A percentile compares a stretch with the other conserved stretches of the same genome.
Evolutionary conservation across 2,888 invertebrate species (phyloP).

Genomic region (Diogma glabrata): DNA sequence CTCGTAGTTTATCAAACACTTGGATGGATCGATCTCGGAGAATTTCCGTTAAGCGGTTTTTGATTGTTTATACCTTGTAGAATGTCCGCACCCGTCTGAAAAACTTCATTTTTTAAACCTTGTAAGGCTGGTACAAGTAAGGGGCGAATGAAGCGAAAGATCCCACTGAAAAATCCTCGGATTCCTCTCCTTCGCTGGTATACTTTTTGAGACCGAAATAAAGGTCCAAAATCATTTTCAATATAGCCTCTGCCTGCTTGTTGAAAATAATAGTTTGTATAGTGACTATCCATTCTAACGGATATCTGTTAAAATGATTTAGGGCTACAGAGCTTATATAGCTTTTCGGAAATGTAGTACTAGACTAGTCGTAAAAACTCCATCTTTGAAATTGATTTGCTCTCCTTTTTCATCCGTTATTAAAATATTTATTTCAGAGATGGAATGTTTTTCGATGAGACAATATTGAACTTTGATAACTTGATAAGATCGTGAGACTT

Average conservation of each 20-base stretch:
- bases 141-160: background rate
- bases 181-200: background rate
- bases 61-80: background rate
- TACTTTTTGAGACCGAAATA: background rate
- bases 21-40: background rate
- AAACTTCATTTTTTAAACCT: slow-evolving; percentile 1
- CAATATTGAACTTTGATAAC: background rate
- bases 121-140: background rate
- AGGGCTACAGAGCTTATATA: background rate
- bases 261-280: background rate
- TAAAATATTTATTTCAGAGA: slow-evolving; percentile 1
- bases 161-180: background rate
- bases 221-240: background rate
- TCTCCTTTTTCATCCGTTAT: background rate
- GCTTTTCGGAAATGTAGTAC: background rate
- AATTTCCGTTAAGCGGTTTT: background rate
- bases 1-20: background rate
- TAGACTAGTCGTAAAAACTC: background rate
- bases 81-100: background rate
- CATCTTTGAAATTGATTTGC: slow-evolving; percentile 1
- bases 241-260: background rate
- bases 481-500: background rate
- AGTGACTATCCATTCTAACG: background rate
- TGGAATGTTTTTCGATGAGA: background rate
- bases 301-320: background rate